phyloP scores from a whole-genome alignment of 2,888 invertebrate genomes.

The Cepaea hortensis region DNA sequence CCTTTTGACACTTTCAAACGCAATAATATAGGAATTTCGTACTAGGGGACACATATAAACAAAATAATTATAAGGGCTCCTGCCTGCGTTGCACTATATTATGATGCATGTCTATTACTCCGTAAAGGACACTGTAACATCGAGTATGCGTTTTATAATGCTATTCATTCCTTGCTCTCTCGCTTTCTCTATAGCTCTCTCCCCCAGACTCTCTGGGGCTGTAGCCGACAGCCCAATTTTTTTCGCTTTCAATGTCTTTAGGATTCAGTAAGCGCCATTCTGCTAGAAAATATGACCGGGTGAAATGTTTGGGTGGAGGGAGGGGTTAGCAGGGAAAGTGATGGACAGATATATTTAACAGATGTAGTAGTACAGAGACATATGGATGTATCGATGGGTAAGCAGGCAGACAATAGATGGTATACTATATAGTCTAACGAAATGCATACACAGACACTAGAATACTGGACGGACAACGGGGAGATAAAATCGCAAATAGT shows the following conservation, averaged over 20 bases:
- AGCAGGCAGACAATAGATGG: background rate
- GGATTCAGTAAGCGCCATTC: background rate
- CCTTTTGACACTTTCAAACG: background rate
- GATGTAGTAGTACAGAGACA: background rate
- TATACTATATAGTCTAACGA: too few relatives aligned
- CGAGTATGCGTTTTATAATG: background rate
- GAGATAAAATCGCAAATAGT: background rate
- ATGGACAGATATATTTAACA: background rate
- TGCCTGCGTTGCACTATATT: background rate
- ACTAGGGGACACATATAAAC: background rate
- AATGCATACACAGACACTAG: too few relatives aligned
- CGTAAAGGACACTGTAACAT: background rate
- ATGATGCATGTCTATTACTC: background rate
- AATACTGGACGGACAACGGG: background rate
- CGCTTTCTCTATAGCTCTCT: constrained; percentile 17
- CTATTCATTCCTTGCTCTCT: constrained; percentile 3
- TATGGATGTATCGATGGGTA: background rate
- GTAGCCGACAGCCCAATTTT: background rate
- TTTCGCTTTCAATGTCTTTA: background rate
- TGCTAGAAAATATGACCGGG: background rate
- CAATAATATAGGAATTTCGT: background rate
- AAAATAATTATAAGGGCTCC: too few relatives aligned
- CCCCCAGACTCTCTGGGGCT: background rate
- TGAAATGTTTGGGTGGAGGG: background rate
- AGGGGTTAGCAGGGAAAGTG: background rate